Percentiles rank a stretch among this genome's conserved stretches.
Evolutionary conservation across 2,797 vertebrate species (phyloP).

Genomic region (Phrynocephalus forsythii): DNA sequence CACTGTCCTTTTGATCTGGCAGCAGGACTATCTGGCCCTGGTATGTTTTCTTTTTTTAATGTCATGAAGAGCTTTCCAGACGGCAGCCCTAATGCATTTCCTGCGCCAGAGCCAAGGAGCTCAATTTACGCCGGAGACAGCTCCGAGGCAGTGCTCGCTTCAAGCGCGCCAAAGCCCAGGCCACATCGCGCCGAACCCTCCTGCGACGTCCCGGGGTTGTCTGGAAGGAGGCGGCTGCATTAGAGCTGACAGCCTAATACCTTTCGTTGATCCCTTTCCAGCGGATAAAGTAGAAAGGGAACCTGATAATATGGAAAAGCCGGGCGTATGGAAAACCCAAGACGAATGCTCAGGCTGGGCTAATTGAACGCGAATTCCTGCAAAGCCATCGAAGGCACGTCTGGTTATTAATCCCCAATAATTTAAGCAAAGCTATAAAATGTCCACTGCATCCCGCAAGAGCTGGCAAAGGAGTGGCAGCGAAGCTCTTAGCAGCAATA

Average conservation of each 20-base stretch:
- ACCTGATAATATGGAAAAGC: not conserved
- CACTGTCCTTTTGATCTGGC: not conserved
- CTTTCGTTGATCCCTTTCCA: not conserved
- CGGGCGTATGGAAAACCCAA: slow-evolving; percentile 60
- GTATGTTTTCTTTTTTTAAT: not conserved
- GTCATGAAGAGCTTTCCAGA: not conserved
- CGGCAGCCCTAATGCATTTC: not conserved
- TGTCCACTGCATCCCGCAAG: slow-evolving; percentile 49
- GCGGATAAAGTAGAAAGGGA: slow-evolving; percentile 3
- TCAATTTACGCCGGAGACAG: slow-evolving; percentile 15
- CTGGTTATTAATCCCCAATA: slow-evolving; percentile 50
- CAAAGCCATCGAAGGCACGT: slow-evolving; percentile 66
- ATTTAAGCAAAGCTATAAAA: slow-evolving; percentile 67
- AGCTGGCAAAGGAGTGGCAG: slow-evolving; percentile 59
- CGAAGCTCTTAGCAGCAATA: slow-evolving; percentile 64
- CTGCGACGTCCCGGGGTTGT: not conserved
- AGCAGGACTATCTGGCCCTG: not conserved
- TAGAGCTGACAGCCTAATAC: not conserved
- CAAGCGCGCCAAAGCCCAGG: not conserved
- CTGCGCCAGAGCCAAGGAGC: slow-evolving; percentile 1
- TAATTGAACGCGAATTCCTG: slow-evolving; percentile 58
- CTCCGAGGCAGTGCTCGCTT: not conserved
- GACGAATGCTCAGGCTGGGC: slow-evolving; percentile 33
- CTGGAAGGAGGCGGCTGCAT: slow-evolving; percentile 4
- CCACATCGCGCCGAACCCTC: fast-evolving